Evolutionary conservation across 2,888 invertebrate genomes (phyloP), one percentile per base, ranked within the genome.

Genomic region (Sesamia inferens): DNA sequence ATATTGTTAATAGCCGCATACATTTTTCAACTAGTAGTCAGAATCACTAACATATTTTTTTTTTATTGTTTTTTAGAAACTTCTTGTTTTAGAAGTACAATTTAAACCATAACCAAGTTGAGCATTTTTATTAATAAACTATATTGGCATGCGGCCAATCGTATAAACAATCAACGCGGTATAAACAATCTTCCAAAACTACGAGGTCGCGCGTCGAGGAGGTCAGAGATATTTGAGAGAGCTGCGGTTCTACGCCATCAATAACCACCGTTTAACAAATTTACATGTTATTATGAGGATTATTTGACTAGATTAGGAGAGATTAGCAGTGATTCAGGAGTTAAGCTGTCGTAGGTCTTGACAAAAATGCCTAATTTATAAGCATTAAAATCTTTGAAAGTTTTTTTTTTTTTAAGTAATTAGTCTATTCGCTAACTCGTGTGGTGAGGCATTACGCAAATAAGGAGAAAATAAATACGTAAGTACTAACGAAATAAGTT

Each of bases 191-290:
- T 64, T 14, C 22, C 48, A 69, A 68, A 66, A 44, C n/a, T 19
- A 16, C 68, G 39, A 82, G 77, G 73, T 85, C 78, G 65, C 67
- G 71, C 80, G 76, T 80, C 82, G 76, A 59, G 67, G 57, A 71
- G 22, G n/a, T 61, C 63, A 64, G 55, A 57, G 31, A 76, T 74
- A 79, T 86, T 82, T 74, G 71, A 82, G 85, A 87, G 80, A 82
- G 85, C 68, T 65, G 55, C 70, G 65, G 39, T 67, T 68, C 64
- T 24, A 63, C 71, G 48, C 70, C 68, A 84, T 79, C 76, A 79
- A 83, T 84, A 76, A 79, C 55, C 48, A 44, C 57, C 48, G 63
- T 71, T 67, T 51, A 68, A 71, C 55, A 74, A 55, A 54, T 51
- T 66, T 58, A 65, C 57, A 39, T 71, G 58, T 66, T 70, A 76